These are phyloP conservation scores for Scyliorhinus canicula DNA, from an alignment of 2,797 vertebrate species.

Conservation along the genomic window DNA sequence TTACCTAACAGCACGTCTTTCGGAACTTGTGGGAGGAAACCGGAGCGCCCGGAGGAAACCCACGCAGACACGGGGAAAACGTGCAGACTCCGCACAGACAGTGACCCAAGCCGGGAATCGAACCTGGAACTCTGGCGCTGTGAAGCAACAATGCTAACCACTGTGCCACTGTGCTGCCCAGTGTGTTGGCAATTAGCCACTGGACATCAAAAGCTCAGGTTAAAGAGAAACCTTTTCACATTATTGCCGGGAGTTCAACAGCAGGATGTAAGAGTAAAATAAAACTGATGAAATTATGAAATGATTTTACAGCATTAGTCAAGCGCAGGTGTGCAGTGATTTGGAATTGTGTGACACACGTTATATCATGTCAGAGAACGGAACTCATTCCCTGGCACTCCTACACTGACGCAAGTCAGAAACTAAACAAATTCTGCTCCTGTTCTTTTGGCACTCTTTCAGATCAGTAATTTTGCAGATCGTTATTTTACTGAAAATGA, in stretches of 20 bases:
- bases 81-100: too few relatives aligned
- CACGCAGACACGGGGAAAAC: too few relatives aligned
- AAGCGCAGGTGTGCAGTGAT: background rate
- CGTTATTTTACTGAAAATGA: too few relatives aligned
- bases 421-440: background rate
- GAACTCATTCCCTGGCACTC: too few relatives aligned
- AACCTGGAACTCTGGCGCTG: too few relatives aligned
- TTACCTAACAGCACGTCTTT: too few relatives aligned
- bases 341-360: background rate
- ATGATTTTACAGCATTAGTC: background rate
- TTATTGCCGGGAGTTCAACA: background rate
- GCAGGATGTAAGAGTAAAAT: background rate
- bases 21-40: too few relatives aligned
- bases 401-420: background rate
- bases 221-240: background rate
- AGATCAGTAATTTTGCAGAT: background rate
- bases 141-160: too few relatives aligned
- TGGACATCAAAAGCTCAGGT: background rate
- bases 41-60: too few relatives aligned
- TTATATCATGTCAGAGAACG: background rate
- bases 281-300: background rate
- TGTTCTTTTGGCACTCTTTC: background rate
- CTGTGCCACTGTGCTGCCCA: too few relatives aligned
- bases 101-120: too few relatives aligned
- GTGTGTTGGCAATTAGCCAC: background rate